Evolutionary conservation across 2,888 invertebrate genomes (phyloP).

Genomic region (Asteroscopus sphinx): DNA sequence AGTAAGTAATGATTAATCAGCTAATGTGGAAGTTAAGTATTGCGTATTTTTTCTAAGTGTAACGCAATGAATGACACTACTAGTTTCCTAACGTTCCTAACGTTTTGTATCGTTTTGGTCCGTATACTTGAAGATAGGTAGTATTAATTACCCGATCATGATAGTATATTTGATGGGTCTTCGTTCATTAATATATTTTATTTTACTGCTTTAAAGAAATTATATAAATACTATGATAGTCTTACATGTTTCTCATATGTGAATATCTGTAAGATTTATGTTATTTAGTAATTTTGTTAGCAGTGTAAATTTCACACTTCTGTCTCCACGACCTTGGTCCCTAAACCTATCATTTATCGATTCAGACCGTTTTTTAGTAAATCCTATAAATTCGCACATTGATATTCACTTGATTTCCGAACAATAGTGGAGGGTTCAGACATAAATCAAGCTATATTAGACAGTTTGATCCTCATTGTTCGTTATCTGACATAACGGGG

Average conservation of each 20-base stretch:
- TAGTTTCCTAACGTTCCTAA: too few species aligned
- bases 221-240: too few species aligned
- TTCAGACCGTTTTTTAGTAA: constrained; percentile 30
- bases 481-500: constrained; percentile 35
- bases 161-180: too few species aligned
- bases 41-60: not conserved
- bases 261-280: not conserved
- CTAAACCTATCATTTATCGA: constrained; percentile 18
- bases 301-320: constrained; percentile 7
- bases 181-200: too few species aligned
- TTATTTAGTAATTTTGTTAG: not conserved
- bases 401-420: constrained; percentile 36
- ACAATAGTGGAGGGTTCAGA: constrained; percentile 39
- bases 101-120: too few species aligned
- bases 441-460: constrained; percentile 54
- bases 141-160: too few species aligned
- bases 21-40: constrained; percentile 3
- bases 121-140: too few species aligned
- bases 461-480: constrained; percentile 52
- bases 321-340: not conserved
- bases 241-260: too few species aligned
- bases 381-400: constrained; percentile 44
- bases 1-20: constrained; percentile 16
- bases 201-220: too few species aligned
- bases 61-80: not conserved